Base-by-base conservation (phyloP, 1,140 invertebrate genomes). In the Pogonomyrmex californicus region DNA sequence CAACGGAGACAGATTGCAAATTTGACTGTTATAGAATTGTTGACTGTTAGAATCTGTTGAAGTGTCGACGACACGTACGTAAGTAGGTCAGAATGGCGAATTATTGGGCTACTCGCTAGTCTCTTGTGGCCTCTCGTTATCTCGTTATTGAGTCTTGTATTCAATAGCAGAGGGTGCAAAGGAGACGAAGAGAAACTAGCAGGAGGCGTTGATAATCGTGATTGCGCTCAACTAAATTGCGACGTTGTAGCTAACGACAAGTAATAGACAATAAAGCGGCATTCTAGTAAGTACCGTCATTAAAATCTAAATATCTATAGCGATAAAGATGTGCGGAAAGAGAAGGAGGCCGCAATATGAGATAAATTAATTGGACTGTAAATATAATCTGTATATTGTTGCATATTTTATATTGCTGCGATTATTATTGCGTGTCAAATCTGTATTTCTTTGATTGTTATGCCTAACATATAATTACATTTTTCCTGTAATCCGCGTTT, bases 91-190 rank as follows among this genome's bases (percentile, higher is more conserved):
- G 86, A 82, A 81, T 23, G 49, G 85, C 66, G 33, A 66, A 89
- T 90, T 89, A 90, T 90, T 81, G 71, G 85, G 75, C 68, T 73
- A 85, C 70, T 91, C 51, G 71, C 54, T 44, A 56, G 12, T 78
- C 81, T 70, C 71, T 90, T 86, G 90, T 60, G 63, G 47, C 66
- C 23, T 60, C 63, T 90, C 76, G 77, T 91, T 90, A 90, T 85
- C 75, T 90, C 89, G 60, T 90, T 88, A 88, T 75, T 79, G 82
- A 83, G 66, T 78, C 76, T 88, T 85, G 76, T 65, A 56, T 51
- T 30, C 71, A 38, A 75, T 56, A 88, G 30, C 56, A 49, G 63
- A 33, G 14, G 36, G n/a, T 66, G 44, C 30, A 62, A 41, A 51
- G 14, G 54, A 63, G 49, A 58, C 12, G n/a, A 36, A 60, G 14